A percentile compares a stretch with the other conserved stretches of the same genome.
phyloP scores from a whole-genome alignment of 2,113 vertebrate species.

The Actenoides lindsayi region DNA sequence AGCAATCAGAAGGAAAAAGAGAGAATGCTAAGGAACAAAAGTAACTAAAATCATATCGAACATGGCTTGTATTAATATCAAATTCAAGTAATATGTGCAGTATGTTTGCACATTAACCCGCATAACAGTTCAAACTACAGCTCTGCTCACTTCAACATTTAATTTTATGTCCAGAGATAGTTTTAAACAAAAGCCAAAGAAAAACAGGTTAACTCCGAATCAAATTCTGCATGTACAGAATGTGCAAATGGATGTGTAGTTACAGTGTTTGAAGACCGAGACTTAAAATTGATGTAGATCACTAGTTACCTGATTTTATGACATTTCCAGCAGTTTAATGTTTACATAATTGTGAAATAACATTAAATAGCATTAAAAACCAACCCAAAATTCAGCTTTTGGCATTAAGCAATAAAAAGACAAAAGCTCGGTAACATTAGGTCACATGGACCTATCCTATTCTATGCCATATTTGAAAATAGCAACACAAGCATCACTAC shows the following conservation, averaged over 20 bases:
- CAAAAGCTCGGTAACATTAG: background rate
- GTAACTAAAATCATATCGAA: background rate
- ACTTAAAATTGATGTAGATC: background rate
- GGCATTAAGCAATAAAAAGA: background rate
- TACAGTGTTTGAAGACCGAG: background rate
- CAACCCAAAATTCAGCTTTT: background rate
- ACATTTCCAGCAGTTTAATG: background rate
- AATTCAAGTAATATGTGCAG: background rate
- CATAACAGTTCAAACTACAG: background rate
- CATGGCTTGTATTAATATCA: background rate
- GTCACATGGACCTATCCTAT: background rate
- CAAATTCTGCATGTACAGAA: background rate
- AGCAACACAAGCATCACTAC: background rate
- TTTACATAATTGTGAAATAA: background rate
- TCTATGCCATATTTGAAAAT: background rate
- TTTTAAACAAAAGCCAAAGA: background rate
- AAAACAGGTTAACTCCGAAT: background rate
- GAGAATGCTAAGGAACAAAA: background rate
- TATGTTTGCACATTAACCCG: background rate
- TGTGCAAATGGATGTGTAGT: background rate
- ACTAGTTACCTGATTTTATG: background rate
- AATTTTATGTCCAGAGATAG: background rate
- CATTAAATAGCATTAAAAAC: background rate
- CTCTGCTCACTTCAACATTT: background rate
- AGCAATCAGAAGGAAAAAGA: slow-evolving; percentile 49